Evolutionary conservation across 2,797 vertebrate species (phyloP).

Genomic region (Dallia pectoralis): DNA sequence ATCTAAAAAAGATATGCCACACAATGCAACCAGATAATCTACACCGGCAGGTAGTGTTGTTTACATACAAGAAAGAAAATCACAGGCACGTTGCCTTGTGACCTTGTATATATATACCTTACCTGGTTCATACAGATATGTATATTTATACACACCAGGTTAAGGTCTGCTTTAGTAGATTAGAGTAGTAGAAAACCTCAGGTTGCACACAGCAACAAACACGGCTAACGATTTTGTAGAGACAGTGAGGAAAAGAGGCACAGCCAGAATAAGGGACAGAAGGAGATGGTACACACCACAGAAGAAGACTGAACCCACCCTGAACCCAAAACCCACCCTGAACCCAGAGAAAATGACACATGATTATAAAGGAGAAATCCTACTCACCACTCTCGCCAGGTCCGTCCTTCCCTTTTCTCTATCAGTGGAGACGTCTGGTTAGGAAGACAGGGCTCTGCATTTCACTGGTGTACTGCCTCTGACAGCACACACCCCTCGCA

Average conservation of each 20-base stretch:
- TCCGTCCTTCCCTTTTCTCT: constrained; percentile 25
- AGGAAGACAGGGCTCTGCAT: constrained; percentile 58
- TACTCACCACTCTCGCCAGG: constrained; percentile 35
- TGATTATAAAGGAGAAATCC: constrained; percentile 40
- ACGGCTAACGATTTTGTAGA: constrained; percentile 13
- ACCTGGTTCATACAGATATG: not conserved
- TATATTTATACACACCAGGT: too few relatives aligned
- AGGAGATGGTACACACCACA: constrained; percentile 17
- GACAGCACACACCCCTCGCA: constrained; percentile 61
- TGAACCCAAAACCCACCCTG: too few relatives aligned
- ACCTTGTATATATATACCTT: not conserved
- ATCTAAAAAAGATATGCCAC: constrained; percentile 21
- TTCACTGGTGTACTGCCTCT: constrained; percentile 58
- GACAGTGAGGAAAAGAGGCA: constrained; percentile 15
- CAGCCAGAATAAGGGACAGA: constrained; percentile 9
- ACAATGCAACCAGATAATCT: constrained; percentile 30
- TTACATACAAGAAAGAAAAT: not conserved
- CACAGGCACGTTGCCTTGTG: constrained; percentile 10
- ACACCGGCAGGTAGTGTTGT: constrained; percentile 15
- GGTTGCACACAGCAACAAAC: constrained; percentile 4
- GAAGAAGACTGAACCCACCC: constrained; percentile 23
- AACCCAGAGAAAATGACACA: constrained; percentile 28
- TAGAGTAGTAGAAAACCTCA: not conserved
- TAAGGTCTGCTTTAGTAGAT: constrained; percentile 29
- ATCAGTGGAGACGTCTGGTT: constrained; percentile 44